Evolutionary conservation across 2,113 vertebrate genomes (phyloP).

Genomic region (Okapia johnstoni): DNA sequence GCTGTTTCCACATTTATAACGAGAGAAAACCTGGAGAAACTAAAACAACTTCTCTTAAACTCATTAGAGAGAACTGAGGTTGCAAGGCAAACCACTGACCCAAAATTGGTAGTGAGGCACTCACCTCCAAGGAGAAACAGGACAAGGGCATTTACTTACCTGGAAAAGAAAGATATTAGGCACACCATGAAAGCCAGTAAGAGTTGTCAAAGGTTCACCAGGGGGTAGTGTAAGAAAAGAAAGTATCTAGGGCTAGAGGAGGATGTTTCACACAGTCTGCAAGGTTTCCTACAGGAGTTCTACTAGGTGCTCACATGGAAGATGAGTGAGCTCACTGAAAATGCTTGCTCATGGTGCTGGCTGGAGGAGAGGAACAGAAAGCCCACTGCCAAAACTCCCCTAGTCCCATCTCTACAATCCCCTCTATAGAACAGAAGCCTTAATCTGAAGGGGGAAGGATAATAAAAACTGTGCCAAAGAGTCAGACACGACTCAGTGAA

Average conservation of each 20-base stretch:
- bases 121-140: background rate
- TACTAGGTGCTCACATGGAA: background rate
- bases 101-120: background rate
- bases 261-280: rapidly evolving
- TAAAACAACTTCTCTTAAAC: background rate
- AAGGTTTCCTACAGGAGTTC: background rate
- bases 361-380: background rate
- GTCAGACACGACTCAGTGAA: background rate
- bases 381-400: background rate
- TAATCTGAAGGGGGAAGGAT: background rate
- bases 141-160: background rate
- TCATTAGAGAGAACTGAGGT: background rate
- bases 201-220: no score
- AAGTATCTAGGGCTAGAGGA: rapidly evolving
- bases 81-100: background rate
- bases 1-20: background rate
- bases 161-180: background rate
- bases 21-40: background rate
- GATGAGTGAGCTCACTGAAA: background rate
- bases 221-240: no score
- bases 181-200: background rate
- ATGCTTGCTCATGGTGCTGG: background rate
- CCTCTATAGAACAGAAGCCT: background rate
- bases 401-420: background rate
- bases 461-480: background rate